phyloP scores from a whole-genome alignment of 2,888 invertebrate genomes.

The Brachycybe producta region DNA sequence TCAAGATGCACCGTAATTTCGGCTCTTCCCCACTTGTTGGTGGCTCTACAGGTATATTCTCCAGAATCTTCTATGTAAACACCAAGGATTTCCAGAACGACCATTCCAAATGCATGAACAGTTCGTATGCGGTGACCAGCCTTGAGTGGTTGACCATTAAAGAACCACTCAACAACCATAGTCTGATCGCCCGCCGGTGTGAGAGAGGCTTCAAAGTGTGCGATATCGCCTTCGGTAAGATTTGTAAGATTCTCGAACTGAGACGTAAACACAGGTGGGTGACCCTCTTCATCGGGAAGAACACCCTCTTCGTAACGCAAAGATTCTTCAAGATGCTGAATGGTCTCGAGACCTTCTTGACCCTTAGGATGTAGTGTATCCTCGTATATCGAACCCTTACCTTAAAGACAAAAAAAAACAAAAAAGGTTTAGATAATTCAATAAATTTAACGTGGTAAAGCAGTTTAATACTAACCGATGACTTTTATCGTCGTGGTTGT shows the following conservation, averaged over 20 bases:
- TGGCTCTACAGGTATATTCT: slow-evolving; percentile 72
- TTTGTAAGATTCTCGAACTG: slow-evolving; percentile 66
- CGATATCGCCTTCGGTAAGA: slow-evolving; percentile 86
- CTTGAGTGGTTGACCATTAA: slow-evolving; percentile 64
- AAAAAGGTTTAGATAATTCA: not conserved
- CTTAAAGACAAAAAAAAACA: slow-evolving; percentile 18
- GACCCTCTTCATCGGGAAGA: slow-evolving; percentile 61
- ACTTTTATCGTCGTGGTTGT: slow-evolving; percentile 81
- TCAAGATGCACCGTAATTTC: slow-evolving; percentile 70
- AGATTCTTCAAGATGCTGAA: slow-evolving; percentile 79
- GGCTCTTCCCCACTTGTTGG: slow-evolving; percentile 75
- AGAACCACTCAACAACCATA: slow-evolving; percentile 93
- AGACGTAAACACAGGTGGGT: slow-evolving; percentile 75
- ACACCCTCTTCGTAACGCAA: slow-evolving; percentile 37
- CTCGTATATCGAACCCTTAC: slow-evolving; percentile 60
- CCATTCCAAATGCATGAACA: slow-evolving; percentile 94
- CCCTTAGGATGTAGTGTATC: slow-evolving; percentile 89
- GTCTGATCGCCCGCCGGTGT: slow-evolving; percentile 87
- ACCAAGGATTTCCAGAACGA: slow-evolving; percentile 87
- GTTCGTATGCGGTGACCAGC: slow-evolving; percentile 69
- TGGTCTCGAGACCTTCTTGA: slow-evolving; percentile 79
- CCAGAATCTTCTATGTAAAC: slow-evolving; percentile 88
- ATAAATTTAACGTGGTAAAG: no score
- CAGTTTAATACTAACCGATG: slow-evolving; percentile 45
- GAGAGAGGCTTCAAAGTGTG: slow-evolving; percentile 92